Conservation (phyloP, 1,140 invertebrate species). For the Drosophila hydei region DNA sequence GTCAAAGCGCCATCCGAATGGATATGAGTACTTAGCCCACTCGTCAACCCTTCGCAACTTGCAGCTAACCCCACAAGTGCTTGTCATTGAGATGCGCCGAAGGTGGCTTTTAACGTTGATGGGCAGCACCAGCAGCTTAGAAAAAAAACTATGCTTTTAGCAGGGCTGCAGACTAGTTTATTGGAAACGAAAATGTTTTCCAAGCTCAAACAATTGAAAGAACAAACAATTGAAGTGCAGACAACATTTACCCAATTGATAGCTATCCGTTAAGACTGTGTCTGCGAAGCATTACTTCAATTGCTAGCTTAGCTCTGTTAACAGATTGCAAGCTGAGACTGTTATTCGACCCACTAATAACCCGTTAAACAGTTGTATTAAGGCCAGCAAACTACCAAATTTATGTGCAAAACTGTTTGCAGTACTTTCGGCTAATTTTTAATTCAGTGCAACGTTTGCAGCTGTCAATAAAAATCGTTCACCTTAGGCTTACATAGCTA, state of each 20-base stretch:
- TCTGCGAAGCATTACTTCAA: no score
- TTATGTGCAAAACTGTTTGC: no score
- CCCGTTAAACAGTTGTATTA: no score
- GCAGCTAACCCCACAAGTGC: constrained; percentile 16
- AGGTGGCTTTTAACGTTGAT: constrained; percentile 25
- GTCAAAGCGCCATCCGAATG: constrained; percentile 24
- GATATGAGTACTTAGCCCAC: constrained; percentile 23
- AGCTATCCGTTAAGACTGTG: not conserved
- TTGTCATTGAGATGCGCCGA: constrained; percentile 17
- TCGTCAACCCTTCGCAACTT: constrained; percentile 16
- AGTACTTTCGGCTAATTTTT: no score
- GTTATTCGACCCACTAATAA: not conserved
- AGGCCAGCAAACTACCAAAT: no score
- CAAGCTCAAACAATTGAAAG: not conserved
- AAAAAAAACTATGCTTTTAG: constrained; percentile 6
- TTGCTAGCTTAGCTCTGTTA: no score
- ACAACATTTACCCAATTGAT: constrained; percentile 1
- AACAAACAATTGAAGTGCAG: not conserved
- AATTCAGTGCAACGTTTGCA: no score
- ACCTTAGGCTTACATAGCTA: no score
- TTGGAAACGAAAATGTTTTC: not conserved
- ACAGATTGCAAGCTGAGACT: not conserved
- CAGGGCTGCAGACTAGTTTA: constrained; percentile 1
- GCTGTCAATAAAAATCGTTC: no score
- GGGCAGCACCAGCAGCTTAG: not conserved